These are phyloP conservation scores for Chalcosyrphus nemorum DNA, from an alignment of 2,888 invertebrate species.

Conservation along the genomic window DNA sequence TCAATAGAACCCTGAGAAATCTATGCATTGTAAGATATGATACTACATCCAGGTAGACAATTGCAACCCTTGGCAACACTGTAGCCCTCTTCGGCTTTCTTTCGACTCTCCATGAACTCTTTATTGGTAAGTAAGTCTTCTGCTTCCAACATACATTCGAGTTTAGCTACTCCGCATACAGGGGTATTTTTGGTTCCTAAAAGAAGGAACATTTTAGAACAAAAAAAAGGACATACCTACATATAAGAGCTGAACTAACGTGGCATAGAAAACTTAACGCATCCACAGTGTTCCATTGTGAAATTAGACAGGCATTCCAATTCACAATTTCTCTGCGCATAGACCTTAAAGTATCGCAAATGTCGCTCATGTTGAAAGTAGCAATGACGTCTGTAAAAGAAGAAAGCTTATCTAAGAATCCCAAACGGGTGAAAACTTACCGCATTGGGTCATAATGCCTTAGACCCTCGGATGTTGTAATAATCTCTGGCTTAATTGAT, in stretches of 20 bases:
- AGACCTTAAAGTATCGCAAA: constrained; percentile 86
- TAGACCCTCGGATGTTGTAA: constrained; percentile 87
- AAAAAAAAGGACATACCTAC: too few relatives aligned
- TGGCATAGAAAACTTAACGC: constrained; percentile 89
- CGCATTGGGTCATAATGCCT: constrained; percentile 85
- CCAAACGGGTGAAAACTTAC: constrained; percentile 63
- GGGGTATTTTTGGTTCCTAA: constrained; percentile 78
- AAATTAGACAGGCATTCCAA: constrained; percentile 88
- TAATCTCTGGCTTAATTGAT: constrained; percentile 89
- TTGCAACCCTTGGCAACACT: constrained; percentile 82
- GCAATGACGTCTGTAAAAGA: constrained; percentile 84
- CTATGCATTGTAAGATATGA: constrained; percentile 88
- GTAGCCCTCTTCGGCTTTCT: constrained; percentile 76
- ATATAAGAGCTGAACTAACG: too few relatives aligned
- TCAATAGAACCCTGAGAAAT: constrained; percentile 88
- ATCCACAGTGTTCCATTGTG: constrained; percentile 85
- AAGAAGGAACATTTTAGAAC: constrained; percentile 24
- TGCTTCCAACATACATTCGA: constrained; percentile 80
- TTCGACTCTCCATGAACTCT: constrained; percentile 80
- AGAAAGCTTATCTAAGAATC: neutral
- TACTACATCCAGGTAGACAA: constrained; percentile 84
- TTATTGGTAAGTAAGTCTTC: constrained; percentile 78
- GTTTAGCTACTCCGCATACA: constrained; percentile 80
- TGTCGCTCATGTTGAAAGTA: constrained; percentile 87
- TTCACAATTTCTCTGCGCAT: constrained; percentile 89